phyloP scores from a whole-genome alignment of 2,797 vertebrate species.

The Mormyrus hasselquistii region DNA sequence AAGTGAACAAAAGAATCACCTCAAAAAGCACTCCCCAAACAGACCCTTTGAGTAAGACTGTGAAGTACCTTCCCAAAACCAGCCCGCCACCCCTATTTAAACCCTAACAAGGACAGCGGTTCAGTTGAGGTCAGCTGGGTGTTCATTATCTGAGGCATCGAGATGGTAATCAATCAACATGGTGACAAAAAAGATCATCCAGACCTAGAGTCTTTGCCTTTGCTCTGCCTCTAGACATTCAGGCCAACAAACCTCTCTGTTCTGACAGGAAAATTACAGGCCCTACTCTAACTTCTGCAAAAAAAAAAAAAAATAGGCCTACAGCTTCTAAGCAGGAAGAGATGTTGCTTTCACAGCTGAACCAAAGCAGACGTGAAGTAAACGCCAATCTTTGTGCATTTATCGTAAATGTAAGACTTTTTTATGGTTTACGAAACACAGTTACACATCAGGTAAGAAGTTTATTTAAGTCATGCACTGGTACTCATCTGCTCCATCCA shows the following conservation, averaged over 20 bases:
- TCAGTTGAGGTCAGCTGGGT: neutral
- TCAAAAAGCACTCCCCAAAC: neutral
- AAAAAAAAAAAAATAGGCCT: neutral
- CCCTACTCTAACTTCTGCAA: neutral
- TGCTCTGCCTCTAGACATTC: neutral
- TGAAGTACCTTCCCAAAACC: neutral
- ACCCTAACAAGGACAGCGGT: neutral
- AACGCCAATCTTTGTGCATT: neutral
- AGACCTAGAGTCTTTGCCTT: neutral
- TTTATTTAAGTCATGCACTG: neutral
- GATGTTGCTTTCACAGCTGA: neutral
- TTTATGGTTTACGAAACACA: neutral
- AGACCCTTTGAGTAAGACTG: neutral
- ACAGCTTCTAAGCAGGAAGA: neutral
- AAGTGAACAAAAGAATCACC: neutral
- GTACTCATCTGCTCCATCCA: neutral
- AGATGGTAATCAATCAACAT: neutral
- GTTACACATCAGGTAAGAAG: neutral
- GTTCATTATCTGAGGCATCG: neutral
- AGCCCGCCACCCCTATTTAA: neutral
- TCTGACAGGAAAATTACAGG: neutral
- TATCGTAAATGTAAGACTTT: neutral
- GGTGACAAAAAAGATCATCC: neutral
- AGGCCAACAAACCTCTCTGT: neutral
- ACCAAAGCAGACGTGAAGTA: neutral